Base-by-base conservation (phyloP, 2,113 vertebrate genomes). In the Dendrocopos noguchii region DNA sequence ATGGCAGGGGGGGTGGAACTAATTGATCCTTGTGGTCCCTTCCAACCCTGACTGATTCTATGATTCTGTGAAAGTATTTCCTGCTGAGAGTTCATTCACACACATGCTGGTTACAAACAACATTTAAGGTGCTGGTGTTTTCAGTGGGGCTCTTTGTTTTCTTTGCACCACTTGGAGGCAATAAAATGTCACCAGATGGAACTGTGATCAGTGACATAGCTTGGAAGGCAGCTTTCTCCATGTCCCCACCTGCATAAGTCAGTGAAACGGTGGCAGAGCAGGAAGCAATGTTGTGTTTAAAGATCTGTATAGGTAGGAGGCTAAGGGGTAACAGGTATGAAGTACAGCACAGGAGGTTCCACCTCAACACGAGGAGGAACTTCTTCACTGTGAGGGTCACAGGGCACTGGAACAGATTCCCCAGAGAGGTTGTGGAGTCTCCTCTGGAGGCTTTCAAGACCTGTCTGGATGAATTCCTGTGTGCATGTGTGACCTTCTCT, bases 81-180 rank as follows among this genome's bases (percentile, higher is more conserved):
- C 67, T 61, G 64, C 89, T 66, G 61, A 44, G 74, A 84, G 39
- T 78, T 94, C 83, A 70, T 44, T 44, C 80, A 60, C 29, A 18
- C 61, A 6, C 1, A 7, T 3, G 47, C 83, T 91, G 60, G 65
- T 80, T 90, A 70, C 90, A 94, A 61, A 47, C 28, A 22, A 29
- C 10, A 2, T 76, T 80, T 89, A 72, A 87, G 68, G 22, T 3
- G 28, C 33, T 70, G 80, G 50, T 19, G 8, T 91, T 87, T 78
- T 87, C 87, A 80, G 2, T 36, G 46, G 72, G 77, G 80, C 61
- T 93, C 55, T 93, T 89, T 76, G 57, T 94, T 96, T 94, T 73
- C 92, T 91, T 80, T 82, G 82, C 82, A 67, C 80, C 27, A 15
- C 83, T 90, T 86, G 73, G 47, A 93, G 83, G 72, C 44, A 86